Percentiles rank a stretch among this genome's conserved stretches.
phyloP scores from a whole-genome alignment of 1,140 invertebrate species.

The Drosophila burlai region DNA sequence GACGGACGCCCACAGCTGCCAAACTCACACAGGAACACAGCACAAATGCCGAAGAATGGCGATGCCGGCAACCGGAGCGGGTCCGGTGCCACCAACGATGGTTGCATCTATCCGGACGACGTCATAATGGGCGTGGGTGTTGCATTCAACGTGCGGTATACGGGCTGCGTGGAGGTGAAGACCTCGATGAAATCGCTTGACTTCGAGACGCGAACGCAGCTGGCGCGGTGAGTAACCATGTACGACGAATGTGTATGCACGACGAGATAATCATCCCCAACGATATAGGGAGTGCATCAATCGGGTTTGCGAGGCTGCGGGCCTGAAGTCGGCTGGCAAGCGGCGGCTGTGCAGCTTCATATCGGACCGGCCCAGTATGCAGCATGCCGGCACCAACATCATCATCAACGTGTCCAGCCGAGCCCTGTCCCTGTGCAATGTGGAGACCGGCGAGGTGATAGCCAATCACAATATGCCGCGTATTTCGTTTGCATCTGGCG shows the following conservation, averaged over 20 bases:
- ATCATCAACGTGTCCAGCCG: constrained; percentile 96
- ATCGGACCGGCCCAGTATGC: constrained; percentile 94
- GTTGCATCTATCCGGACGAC: constrained; percentile 81
- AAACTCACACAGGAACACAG: constrained; percentile 39
- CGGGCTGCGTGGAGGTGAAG: constrained; percentile 97
- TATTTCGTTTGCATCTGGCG: constrained; percentile 98
- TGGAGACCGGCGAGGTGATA: constrained; percentile 94
- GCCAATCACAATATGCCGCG: constrained; percentile 98
- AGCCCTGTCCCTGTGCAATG: constrained; percentile 92
- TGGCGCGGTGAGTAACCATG: constrained; percentile 92
- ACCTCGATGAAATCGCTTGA: constrained; percentile 99
- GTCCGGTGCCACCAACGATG: constrained; percentile 59
- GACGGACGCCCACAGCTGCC: constrained; percentile 28
- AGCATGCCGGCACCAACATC: constrained; percentile 96
- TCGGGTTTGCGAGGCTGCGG: constrained; percentile 96
- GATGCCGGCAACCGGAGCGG: constrained; percentile 64
- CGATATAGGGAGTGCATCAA: constrained; percentile 96
- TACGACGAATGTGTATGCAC: background rate
- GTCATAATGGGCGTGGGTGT: constrained; percentile 81
- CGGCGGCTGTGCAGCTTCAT: constrained; percentile 92
- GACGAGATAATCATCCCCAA: background rate
- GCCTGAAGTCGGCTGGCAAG: constrained; percentile 95
- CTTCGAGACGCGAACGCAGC: constrained; percentile 97
- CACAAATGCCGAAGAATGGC: constrained; percentile 76
- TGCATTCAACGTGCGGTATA: constrained; percentile 90